A percentile compares a stretch with the other conserved stretches of the same genome.
phyloP scores from a whole-genome alignment of 2,797 vertebrate species.

The Clarias laeviceps region DNA sequence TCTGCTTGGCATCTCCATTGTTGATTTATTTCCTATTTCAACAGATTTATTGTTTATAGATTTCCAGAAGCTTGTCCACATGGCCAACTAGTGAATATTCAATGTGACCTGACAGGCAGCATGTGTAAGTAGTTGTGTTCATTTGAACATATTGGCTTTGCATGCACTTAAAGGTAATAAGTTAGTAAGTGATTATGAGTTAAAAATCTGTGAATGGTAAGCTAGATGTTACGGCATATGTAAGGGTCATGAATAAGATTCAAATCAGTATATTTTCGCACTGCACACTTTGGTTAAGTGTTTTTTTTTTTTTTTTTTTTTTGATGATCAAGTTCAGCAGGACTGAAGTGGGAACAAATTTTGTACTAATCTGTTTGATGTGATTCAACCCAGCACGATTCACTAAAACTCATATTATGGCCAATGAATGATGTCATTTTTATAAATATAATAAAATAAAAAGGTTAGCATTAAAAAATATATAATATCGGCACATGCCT shows the following conservation, averaged over 20 bases:
- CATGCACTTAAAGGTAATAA: neutral
- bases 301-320: too few relatives aligned
- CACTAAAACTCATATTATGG: neutral
- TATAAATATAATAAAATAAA: neutral
- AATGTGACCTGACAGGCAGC: neutral
- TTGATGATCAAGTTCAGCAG: neutral
- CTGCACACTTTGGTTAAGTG: neutral
- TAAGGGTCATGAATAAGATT: neutral
- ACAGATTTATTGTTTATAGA: neutral
- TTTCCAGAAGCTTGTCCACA: neutral
- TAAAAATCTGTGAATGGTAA: neutral
- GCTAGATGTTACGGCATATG: too few relatives aligned
- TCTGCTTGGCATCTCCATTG: neutral
- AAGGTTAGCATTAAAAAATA: neutral
- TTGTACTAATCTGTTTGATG: neutral
- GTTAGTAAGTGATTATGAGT: neutral
- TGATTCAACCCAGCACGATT: neutral
- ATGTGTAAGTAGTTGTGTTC: neutral
- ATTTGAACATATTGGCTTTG: neutral
- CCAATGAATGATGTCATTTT: neutral
- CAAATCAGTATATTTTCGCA: neutral
- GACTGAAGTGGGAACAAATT: neutral
- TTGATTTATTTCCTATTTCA: neutral
- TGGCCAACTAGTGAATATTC: neutral
- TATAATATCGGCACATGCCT: constrained; percentile 19